Conservation (phyloP, 2,113 vertebrate species). For the Catharus bicknelli region DNA sequence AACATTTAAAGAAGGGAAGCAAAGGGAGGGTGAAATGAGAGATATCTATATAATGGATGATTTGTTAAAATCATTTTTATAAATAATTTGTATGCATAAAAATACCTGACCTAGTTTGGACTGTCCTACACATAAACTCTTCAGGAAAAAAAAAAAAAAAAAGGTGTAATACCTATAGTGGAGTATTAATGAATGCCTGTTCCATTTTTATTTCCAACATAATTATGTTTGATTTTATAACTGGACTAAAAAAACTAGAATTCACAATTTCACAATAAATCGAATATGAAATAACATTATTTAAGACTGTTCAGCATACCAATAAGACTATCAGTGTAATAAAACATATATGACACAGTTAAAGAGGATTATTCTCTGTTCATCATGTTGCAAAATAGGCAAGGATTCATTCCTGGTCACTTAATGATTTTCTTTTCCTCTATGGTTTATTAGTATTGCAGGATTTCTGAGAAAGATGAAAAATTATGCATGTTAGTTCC, state of each 20-base stretch:
- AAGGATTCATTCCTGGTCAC: not conserved
- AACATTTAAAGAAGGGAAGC: not conserved
- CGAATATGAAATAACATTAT: not conserved
- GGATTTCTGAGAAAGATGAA: constrained; percentile 14
- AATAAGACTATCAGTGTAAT: not conserved
- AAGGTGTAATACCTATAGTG: not conserved
- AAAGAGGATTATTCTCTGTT: constrained; percentile 16
- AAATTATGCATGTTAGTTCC: constrained; percentile 29
- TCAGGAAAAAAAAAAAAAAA: not conserved
- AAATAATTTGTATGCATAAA: not conserved
- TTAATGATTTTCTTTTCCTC: constrained; percentile 29
- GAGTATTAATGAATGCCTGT: not conserved
- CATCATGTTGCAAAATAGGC: not conserved
- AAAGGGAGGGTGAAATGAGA: fast-evolving
- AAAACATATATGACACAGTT: constrained; percentile 13
- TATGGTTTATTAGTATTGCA: constrained; percentile 16
- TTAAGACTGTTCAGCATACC: not conserved
- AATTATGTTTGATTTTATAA: not conserved
- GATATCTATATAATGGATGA: not conserved
- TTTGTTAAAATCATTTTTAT: not conserved
- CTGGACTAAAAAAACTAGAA: not conserved
- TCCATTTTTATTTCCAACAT: not conserved
- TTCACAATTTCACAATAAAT: constrained; percentile 17
- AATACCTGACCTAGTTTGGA: not conserved
- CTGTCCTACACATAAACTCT: not conserved